Evolutionary conservation across 1,140 invertebrate genomes (phyloP), one percentile per base, ranked within the genome.

Genomic region (Papilio xuthus): DNA sequence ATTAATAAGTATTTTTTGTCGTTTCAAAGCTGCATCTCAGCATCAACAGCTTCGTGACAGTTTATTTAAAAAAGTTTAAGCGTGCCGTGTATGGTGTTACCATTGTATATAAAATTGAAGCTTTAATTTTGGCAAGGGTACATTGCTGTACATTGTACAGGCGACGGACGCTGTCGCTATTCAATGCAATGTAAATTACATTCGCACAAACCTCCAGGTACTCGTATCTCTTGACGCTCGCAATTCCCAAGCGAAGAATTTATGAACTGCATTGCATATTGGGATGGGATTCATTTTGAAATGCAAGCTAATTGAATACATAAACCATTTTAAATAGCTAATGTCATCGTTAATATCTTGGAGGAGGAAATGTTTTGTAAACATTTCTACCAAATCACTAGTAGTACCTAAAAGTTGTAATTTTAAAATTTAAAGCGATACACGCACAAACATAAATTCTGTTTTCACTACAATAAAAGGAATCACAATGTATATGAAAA

Each of bases 111-210:
- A 53, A n/a, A 53, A 53, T 53, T 53, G n/a, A n/a, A 8, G 18
- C 18, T 53, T 20, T 53, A 18, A 53, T 53, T 53, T 20, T 6
- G 50, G 20, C n/a, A n/a, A 53, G 18, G 8, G 32, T 28, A 13
- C 60, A 8, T 67, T 28, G 26, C 2, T 12, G 47, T 6, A 6
- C 60, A 67, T 67, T 67, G 28, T 23, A 67, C 4, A 20, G n/a
- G n/a, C 60, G 13, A 26, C 56, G 23, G 47, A 13, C 47, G 47
- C 12, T 0, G 13, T 18, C 60, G 1, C 23, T 67, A 32, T 67
- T 13, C 23, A 67, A 67, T 67, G 60, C 60, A 67, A 67, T 67
- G 60, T 67, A 67, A 67, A 67, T 28, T 67, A 63, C 53, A 56
- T 23, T 26, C 3, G 20, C 12, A 60, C 60, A 67, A 67, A 67